These are phyloP conservation scores for Probaryconus sp. DNA, from an alignment of 1,140 invertebrate species.

Conservation along the genomic window DNA sequence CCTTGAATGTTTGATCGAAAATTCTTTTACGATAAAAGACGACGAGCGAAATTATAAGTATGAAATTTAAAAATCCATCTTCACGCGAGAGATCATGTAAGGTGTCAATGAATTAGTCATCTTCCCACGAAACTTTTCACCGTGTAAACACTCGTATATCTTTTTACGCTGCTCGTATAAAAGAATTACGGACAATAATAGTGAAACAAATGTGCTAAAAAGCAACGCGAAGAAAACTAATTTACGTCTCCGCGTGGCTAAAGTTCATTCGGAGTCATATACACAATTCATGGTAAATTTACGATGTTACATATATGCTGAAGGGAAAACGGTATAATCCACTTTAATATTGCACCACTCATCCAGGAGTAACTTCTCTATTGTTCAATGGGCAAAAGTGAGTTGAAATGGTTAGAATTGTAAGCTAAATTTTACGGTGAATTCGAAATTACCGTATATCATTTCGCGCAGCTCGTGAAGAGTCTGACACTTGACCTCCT, in stretches of 20 bases:
- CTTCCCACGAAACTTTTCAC: background rate
- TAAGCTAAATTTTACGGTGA: slow-evolving; percentile 25
- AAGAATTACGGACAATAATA: background rate
- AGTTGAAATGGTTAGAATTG: slow-evolving; percentile 23
- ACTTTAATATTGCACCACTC: slow-evolving; percentile 23
- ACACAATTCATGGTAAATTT: too few relatives aligned
- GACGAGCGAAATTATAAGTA: too few relatives aligned
- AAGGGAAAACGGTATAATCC: slow-evolving; percentile 17
- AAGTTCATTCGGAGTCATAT: too few relatives aligned
- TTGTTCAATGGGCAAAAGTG: slow-evolving; percentile 21
- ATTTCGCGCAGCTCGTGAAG: slow-evolving; percentile 85
- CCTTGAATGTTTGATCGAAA: too few relatives aligned
- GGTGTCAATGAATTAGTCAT: background rate
- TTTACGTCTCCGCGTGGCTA: too few relatives aligned
- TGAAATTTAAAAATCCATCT: too few relatives aligned
- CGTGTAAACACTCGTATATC: too few relatives aligned
- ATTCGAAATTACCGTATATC: slow-evolving; percentile 83
- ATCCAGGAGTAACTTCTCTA: slow-evolving; percentile 19
- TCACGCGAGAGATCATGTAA: too few relatives aligned
- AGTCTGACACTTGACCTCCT: slow-evolving; percentile 80
- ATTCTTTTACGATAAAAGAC: too few relatives aligned
- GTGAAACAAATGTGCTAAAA: slow-evolving; percentile 1
- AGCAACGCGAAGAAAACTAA: too few relatives aligned
- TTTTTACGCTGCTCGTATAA: too few relatives aligned
- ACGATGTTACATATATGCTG: too few relatives aligned